Percentiles rank a stretch among this genome's conserved stretches.
Evolutionary conservation across 2,113 vertebrate genomes (phyloP).

Genomic region (Rallus limicola): DNA sequence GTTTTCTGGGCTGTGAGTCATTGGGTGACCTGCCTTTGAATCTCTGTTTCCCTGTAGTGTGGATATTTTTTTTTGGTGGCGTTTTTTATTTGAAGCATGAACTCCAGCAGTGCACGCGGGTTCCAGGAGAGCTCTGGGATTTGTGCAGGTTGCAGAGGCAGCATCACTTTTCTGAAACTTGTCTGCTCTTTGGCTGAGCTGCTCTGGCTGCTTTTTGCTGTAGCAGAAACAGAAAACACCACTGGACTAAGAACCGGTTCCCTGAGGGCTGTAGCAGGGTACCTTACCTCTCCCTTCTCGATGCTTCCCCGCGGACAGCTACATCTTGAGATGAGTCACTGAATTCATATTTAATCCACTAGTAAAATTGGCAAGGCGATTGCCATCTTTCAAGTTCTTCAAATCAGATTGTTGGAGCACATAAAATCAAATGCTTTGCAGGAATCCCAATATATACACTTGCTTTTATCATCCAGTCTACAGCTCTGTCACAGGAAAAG

Average conservation of each 20-base stretch:
- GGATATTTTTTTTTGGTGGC: no score
- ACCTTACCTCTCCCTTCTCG: neutral
- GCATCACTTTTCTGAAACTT: neutral
- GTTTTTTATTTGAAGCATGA: neutral
- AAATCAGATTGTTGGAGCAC: conserved; percentile 39
- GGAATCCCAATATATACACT: neutral
- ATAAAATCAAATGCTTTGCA: conserved; percentile 39
- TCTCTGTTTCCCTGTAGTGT: neutral
- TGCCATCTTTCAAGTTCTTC: conserved; percentile 15
- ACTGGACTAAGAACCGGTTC: neutral
- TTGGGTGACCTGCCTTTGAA: neutral
- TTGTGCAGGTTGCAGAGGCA: neutral
- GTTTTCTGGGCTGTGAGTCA: neutral
- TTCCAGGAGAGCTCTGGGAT: neutral
- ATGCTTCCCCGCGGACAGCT: neutral
- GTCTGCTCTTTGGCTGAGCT: neutral
- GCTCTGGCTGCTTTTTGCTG: neutral
- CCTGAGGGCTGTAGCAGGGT: neutral
- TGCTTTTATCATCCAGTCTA: conserved; percentile 15
- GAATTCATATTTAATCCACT: conserved; percentile 24
- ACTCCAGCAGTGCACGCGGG: neutral
- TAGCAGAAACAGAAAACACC: neutral
- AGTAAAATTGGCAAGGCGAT: conserved; percentile 36
- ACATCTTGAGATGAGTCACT: conserved; percentile 40
- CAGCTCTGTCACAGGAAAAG: neutral